Conservation (phyloP, 2,888 invertebrate species). For the Trichogramma dendrolimi region DNA sequence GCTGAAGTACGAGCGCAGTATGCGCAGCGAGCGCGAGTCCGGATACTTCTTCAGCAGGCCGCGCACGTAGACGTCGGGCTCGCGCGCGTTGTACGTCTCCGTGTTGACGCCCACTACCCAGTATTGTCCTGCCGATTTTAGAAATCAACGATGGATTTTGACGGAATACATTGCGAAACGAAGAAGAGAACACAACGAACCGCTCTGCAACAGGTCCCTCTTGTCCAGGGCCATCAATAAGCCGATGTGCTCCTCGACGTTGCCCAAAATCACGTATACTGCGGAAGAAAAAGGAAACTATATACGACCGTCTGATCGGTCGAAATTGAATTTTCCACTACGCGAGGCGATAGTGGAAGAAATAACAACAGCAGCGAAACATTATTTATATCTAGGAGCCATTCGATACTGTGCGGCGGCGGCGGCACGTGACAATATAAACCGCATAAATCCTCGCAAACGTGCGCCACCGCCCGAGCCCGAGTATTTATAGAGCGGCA, state of each 20-base stretch:
- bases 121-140: slow-evolving; percentile 69
- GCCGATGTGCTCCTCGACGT: slow-evolving; percentile 86
- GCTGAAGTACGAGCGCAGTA: slow-evolving; percentile 78
- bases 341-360: too few relatives aligned
- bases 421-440: background rate
- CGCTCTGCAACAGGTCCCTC: slow-evolving; percentile 73
- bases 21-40: slow-evolving; percentile 58
- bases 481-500: too few relatives aligned
- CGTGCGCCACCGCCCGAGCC: too few relatives aligned
- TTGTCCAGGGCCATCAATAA: slow-evolving; percentile 83
- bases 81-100: slow-evolving; percentile 76
- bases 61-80: slow-evolving; percentile 75
- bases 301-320: background rate
- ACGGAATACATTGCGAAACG: background rate
- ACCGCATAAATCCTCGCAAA: background rate
- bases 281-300: slow-evolving; percentile 45
- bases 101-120: slow-evolving; percentile 89
- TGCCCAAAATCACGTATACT: slow-evolving; percentile 90
- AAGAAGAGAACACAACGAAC: slow-evolving; percentile 50
- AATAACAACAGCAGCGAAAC: background rate
- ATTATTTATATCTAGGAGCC: background rate
- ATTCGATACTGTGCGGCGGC: background rate
- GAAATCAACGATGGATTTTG: background rate
- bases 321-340: background rate
- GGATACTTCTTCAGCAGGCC: slow-evolving; percentile 62